A percentile compares a stretch with the other conserved stretches of the same genome.
Evolutionary conservation across 2,797 vertebrate genomes (phyloP).

Genomic region (Arctocebus calabarensis): DNA sequence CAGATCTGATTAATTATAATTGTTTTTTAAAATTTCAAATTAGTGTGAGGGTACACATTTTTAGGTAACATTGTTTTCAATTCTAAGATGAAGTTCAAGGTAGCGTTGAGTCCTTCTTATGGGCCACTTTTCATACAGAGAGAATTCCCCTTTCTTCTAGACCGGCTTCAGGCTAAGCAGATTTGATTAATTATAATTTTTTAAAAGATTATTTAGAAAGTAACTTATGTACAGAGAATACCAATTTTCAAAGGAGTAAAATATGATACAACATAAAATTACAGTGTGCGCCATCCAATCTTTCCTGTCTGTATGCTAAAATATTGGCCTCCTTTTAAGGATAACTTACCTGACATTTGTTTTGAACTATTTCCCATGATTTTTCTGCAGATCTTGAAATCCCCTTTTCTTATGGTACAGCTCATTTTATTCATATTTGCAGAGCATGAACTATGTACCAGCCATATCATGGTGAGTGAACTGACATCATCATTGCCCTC

Average conservation of each 20-base stretch:
- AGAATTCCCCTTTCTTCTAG: neutral
- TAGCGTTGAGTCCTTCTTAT: no score
- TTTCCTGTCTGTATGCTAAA: slow-evolving; percentile 15
- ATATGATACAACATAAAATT: slow-evolving; percentile 2
- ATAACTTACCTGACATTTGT: neutral
- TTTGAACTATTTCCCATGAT: neutral
- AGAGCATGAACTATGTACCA: neutral
- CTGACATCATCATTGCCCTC: neutral
- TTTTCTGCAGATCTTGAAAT: neutral
- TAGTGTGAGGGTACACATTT: no score
- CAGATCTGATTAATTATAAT: neutral
- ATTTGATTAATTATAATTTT: neutral
- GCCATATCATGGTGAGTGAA: neutral
- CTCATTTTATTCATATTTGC: neutral
- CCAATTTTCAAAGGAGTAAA: slow-evolving; percentile 19
- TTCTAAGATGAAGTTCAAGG: no score
- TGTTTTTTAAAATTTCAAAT: neutral
- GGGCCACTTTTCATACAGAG: neutral
- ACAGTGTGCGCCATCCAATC: neutral
- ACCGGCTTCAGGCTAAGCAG: neutral
- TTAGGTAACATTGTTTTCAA: no score
- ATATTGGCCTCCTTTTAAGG: neutral
- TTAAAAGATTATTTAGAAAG: neutral
- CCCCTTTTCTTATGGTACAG: neutral
- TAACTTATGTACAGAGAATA: neutral